phyloP scores from a whole-genome alignment of 2,888 invertebrate genomes.

The Metopia argyrocephala region DNA sequence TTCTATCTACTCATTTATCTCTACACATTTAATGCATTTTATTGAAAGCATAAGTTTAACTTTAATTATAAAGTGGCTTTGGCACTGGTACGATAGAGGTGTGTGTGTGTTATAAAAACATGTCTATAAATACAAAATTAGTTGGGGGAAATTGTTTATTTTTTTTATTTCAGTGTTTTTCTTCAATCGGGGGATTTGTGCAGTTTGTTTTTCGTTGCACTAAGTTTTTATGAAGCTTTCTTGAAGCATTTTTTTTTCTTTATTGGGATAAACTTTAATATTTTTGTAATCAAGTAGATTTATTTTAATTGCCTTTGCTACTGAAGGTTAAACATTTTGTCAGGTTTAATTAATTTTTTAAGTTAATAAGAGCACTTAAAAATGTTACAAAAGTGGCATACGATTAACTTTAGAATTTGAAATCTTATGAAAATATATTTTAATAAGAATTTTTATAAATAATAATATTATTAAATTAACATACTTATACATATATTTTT shows the following conservation, averaged over 20 bases:
- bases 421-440: slow-evolving; percentile 22
- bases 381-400: background rate
- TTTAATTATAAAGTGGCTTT: slow-evolving; percentile 6
- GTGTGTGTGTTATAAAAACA: background rate
- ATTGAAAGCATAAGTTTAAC: slow-evolving; percentile 48
- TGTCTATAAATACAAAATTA: slow-evolving; percentile 41
- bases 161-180: background rate
- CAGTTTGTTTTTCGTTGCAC: no score
- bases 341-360: background rate
- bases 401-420: no score
- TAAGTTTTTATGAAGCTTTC: no score
- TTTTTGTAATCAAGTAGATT: background rate
- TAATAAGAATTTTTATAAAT: slow-evolving; percentile 1
- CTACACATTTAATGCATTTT: background rate
- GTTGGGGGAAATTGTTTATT: slow-evolving; percentile 5
- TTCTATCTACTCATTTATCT: no score
- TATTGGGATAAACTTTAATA: background rate
- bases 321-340: background rate
- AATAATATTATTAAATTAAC: no score
- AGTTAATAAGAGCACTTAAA: background rate
- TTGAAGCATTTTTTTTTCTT: no score
- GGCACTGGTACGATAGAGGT: no score
- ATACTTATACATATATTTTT: no score
- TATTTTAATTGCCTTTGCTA: background rate
- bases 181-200: background rate